Percentiles rank a stretch among this genome's conserved stretches.
These are phyloP conservation scores for Minunthozetes semirufus DNA, from an alignment of 2,888 invertebrate genomes.

Conservation along the genomic window DNA sequence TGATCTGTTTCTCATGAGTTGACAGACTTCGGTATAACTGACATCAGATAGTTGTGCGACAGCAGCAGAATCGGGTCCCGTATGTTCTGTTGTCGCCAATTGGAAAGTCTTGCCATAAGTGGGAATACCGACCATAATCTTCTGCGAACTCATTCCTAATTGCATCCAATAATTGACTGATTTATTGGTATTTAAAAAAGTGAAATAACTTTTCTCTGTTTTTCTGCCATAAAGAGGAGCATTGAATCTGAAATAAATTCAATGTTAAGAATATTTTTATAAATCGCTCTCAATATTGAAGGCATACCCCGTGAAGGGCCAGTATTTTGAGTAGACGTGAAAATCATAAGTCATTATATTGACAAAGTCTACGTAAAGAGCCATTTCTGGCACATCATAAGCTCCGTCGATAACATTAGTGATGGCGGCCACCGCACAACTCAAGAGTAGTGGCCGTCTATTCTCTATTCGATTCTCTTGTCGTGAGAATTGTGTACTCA, in stretches of 20 bases:
- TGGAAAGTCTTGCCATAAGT: conserved; percentile 75
- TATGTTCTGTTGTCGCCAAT: conserved; percentile 57
- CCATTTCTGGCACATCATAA: conserved; percentile 70
- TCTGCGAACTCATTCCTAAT: conserved; percentile 66
- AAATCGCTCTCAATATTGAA: neutral
- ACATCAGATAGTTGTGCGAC: conserved; percentile 68
- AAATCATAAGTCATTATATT: conserved; percentile 88
- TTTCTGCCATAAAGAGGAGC: conserved; percentile 64
- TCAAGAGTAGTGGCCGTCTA: conserved; percentile 52
- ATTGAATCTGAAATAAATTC: conserved; percentile 51
- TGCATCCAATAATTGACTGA: conserved; percentile 67
- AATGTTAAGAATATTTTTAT: conserved; percentile 47
- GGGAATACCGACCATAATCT: conserved; percentile 76
- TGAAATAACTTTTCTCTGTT: conserved; percentile 59
- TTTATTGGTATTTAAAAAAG: conserved; percentile 68
- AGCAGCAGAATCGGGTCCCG: conserved; percentile 58
- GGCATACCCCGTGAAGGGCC: conserved; percentile 60
- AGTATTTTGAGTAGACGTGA: conserved; percentile 60
- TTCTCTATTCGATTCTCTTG: neutral
- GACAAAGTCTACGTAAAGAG: conserved; percentile 72
- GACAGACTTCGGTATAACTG: conserved; percentile 53
- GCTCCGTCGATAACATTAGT: conserved; percentile 65
- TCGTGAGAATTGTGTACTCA: neutral
- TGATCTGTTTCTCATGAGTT: conserved; percentile 9
- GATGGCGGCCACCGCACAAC: conserved; percentile 72